A percentile compares a stretch with the other conserved stretches of the same genome.
Conservation (phyloP, 2,797 vertebrate genomes). For the Ammospiza maritima region DNA sequence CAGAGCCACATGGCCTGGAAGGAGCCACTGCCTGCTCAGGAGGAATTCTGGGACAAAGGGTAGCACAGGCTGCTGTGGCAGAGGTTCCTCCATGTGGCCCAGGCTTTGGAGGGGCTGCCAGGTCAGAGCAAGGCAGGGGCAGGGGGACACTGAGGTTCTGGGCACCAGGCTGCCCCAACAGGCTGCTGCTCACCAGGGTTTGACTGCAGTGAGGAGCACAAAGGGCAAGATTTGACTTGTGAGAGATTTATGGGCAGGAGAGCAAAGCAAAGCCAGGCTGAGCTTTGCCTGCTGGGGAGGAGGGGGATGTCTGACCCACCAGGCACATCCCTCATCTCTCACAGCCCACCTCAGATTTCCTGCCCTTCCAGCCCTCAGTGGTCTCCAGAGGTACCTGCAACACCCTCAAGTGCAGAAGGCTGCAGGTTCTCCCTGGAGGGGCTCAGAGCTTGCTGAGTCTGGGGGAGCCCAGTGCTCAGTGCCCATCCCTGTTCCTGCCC, state of each 20-base stretch:
- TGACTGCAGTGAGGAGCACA: neutral
- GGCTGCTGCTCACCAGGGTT: neutral
- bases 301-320: neutral
- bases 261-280: neutral
- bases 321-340: neutral
- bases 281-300: neutral
- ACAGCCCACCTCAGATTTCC: neutral
- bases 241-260: neutral
- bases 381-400: neutral
- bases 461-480: too few relatives aligned
- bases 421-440: neutral
- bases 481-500: neutral
- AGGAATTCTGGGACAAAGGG: neutral
- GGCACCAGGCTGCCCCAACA: neutral
- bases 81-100: neutral
- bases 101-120: neutral
- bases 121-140: neutral
- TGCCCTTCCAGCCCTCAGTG: neutral
- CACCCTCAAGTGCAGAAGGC: neutral
- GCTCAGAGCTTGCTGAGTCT: neutral
- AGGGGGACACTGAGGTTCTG: neutral
- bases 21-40: neutral
- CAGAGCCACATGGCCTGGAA: neutral
- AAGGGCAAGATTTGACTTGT: neutral
- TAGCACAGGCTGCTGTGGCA: neutral